Conservation (phyloP, 2,113 vertebrate species). For the Vanacampus margaritifer region DNA sequence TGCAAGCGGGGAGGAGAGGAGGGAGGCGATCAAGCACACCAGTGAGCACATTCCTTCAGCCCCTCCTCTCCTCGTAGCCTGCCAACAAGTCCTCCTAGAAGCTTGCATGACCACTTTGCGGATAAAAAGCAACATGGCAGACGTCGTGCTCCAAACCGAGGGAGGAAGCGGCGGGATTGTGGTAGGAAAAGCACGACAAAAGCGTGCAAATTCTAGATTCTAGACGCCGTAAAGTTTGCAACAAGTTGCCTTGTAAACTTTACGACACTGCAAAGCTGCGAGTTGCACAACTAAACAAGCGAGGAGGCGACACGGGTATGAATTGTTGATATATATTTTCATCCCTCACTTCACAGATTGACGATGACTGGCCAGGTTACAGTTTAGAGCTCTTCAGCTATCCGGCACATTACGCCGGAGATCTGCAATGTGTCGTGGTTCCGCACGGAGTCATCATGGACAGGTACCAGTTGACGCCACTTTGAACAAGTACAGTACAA, state of each 20-base stretch:
- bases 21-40: neutral
- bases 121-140: slow-evolving; percentile 68
- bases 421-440: slow-evolving; percentile 84
- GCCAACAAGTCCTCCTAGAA: neutral
- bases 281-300: neutral
- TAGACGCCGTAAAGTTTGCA: neutral
- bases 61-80: slow-evolving; percentile 16
- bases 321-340: slow-evolving; percentile 10
- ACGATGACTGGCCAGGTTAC: slow-evolving; percentile 84
- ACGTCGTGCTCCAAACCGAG: slow-evolving; percentile 22
- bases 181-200: slow-evolving; percentile 54
- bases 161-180: slow-evolving; percentile 60
- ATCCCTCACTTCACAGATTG: slow-evolving; percentile 70
- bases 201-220: neutral
- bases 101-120: slow-evolving; percentile 8
- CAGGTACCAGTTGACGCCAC: slow-evolving; percentile 69
- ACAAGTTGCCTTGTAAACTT: neutral
- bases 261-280: neutral
- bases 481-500: neutral
- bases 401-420: slow-evolving; percentile 83
- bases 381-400: slow-evolving; percentile 85
- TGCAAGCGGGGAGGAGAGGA: neutral
- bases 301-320: neutral
- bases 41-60: slow-evolving; percentile 14
- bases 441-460: slow-evolving; percentile 89